Conservation (phyloP, 2,797 vertebrate genomes). For the Tenualosa thibaudeaui region DNA sequence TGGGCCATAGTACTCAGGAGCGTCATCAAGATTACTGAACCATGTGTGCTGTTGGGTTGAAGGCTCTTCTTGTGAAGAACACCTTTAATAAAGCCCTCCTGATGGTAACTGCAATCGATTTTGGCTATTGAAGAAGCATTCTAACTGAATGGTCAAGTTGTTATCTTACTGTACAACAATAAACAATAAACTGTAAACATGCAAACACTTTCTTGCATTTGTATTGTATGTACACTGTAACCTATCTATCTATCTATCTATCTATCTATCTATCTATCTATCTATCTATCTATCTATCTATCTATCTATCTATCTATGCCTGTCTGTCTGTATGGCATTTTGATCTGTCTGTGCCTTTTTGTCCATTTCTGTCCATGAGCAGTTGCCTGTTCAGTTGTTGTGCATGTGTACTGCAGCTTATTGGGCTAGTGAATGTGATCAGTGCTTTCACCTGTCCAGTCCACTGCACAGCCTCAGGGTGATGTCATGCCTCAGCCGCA, state of each 20-base stretch:
- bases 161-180: not conserved
- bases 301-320: too few species aligned
- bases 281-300: too few species aligned
- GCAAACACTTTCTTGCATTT: too few species aligned
- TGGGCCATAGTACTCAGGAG: not conserved
- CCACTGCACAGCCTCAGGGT: not conserved
- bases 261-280: too few species aligned
- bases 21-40: not conserved
- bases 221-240: too few species aligned
- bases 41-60: not conserved
- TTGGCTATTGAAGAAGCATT: not conserved
- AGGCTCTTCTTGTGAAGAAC: conserved; percentile 6
- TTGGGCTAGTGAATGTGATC: not conserved
- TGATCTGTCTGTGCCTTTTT: too few species aligned
- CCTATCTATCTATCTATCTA: too few species aligned
- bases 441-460: not conserved
- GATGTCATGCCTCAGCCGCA: not conserved
- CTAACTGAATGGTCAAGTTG: not conserved
- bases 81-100: not conserved
- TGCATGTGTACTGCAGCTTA: too few species aligned
- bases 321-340: too few species aligned
- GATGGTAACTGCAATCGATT: not conserved
- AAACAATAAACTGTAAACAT: too few species aligned
- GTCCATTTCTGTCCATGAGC: too few species aligned
- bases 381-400: too few species aligned